phyloP scores from a whole-genome alignment of 2,797 vertebrate species.

The Kryptopterus vitreolus region DNA sequence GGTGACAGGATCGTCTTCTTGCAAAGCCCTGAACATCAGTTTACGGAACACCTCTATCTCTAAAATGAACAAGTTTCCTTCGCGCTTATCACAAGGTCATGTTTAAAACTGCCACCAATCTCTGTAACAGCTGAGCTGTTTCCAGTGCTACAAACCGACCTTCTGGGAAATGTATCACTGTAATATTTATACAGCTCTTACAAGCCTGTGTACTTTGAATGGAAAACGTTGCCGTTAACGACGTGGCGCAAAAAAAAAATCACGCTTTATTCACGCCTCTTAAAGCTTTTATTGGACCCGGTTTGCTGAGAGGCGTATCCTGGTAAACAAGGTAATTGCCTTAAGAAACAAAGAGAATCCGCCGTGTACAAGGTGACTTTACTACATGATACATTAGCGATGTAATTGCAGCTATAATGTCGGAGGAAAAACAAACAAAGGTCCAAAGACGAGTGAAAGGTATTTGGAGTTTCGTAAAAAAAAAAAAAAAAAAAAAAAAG shows the following conservation, averaged over 20 bases:
- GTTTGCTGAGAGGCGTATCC: constrained; percentile 14
- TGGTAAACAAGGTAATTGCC: constrained; percentile 17
- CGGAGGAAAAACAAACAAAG: not conserved
- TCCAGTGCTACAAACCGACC: not conserved
- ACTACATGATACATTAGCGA: not conserved
- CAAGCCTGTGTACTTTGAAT: not conserved
- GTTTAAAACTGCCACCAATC: constrained; percentile 26
- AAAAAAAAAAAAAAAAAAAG: too few species aligned
- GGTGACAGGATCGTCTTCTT: constrained; percentile 28
- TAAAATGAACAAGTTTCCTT: constrained; percentile 26
- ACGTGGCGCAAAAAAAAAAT: not conserved
- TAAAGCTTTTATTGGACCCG: constrained; percentile 24
- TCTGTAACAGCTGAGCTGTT: constrained; percentile 23
- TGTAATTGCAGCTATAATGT: not conserved
- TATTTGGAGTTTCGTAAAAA: too few species aligned
- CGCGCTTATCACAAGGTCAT: constrained; percentile 42
- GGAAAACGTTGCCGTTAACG: not conserved
- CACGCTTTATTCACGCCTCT: not conserved
- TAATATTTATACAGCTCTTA: constrained; percentile 17
- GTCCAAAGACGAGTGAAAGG: too few species aligned
- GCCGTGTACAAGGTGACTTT: not conserved
- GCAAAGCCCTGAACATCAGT: constrained; percentile 21
- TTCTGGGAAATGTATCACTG: not conserved
- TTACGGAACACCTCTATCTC: constrained; percentile 33
- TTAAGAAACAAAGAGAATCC: constrained; percentile 8